A percentile compares a stretch with the other conserved stretches of the same genome.
phyloP scores from a whole-genome alignment of 2,888 invertebrate species.

The Limulus polyphemus region DNA sequence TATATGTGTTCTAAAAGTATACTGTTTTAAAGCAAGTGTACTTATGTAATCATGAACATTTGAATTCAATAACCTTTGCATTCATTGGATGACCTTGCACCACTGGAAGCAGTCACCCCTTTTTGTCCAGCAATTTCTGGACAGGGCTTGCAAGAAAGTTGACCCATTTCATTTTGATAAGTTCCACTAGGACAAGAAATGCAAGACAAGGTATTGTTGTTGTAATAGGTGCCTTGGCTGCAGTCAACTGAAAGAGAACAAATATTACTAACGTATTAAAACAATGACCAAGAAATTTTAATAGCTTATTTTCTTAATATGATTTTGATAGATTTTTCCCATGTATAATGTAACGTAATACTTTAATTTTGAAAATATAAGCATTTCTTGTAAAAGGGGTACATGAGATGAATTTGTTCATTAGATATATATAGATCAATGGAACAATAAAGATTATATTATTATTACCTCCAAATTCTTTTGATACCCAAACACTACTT shows the following conservation, averaged over 20 bases:
- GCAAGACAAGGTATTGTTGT: slow-evolving; percentile 56
- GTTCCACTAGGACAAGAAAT: slow-evolving; percentile 72
- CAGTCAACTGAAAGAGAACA: slow-evolving; percentile 53
- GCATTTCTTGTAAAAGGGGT: too few relatives aligned
- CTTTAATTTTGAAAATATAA: too few relatives aligned
- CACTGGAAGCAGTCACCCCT: slow-evolving; percentile 73
- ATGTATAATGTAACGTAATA: too few relatives aligned
- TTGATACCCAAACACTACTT: too few relatives aligned
- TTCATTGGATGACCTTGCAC: slow-evolving; percentile 73
- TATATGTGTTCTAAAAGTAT: background rate
- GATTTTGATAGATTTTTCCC: too few relatives aligned
- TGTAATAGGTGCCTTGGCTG: slow-evolving; percentile 75
- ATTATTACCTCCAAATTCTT: too few relatives aligned
- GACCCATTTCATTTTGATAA: slow-evolving; percentile 87
- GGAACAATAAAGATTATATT: too few relatives aligned
- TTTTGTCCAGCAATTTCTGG: slow-evolving; percentile 78
- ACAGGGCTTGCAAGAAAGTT: slow-evolving; percentile 74
- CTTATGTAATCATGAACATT: background rate
- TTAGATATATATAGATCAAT: too few relatives aligned
- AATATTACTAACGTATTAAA: background rate
- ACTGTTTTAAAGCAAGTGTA: background rate
- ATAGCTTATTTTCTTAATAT: slow-evolving; percentile 11
- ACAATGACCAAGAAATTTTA: background rate
- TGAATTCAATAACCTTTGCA: slow-evolving; percentile 53
- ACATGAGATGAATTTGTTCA: too few relatives aligned